Evolutionary conservation across 2,797 vertebrate species (phyloP), one percentile per base, ranked within the genome.

Genomic region (Ctenosaura bakeri): DNA sequence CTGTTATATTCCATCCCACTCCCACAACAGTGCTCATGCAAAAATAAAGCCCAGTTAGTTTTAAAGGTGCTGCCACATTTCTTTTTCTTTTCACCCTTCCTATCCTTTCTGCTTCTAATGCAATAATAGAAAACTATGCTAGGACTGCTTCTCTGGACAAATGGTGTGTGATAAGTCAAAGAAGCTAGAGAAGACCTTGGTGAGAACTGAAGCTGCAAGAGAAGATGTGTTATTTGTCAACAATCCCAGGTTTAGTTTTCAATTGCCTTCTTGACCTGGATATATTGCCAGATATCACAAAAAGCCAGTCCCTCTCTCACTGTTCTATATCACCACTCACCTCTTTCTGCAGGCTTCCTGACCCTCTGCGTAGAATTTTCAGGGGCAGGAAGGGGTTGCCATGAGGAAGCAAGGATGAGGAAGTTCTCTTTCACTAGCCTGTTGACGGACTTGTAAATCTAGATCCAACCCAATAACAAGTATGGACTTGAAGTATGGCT

Each of bases 121-220:
- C 42, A 42, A 42, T 42, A 42, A 42, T 42, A 42, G 42, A 42
- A 42, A 42, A 42, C 42, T 42, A 42, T 42, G 18, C 10, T 38
- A 95, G 91, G 92, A 78, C 73, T 85, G 81, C 59, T 73, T 93
- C 1, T 1, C 89, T 91, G 78, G 66, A 91, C 90, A 94, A 93
- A 92, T 90, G 87, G 80, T 84, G 88, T 69, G 59, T 76, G 91
- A 85, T 87, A 50, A 24, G 46, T 56, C 91, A 94, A 83, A 94
- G 88, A 92, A 92, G 90, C 78, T 91, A 35, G 93, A 91, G 86
- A 93, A 46, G 74, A 69, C 84, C 32, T 91, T 90, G 83, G 38
- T 62, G 26, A 13, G 90, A 54, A 42, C 20, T 26, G 54, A 69
- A 22, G 86, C 66, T 90, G 90, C 92, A 95, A 42, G 81, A n/a